Evolutionary conservation across 2,888 invertebrate species (phyloP).

Genomic region (Nomada fucata): DNA sequence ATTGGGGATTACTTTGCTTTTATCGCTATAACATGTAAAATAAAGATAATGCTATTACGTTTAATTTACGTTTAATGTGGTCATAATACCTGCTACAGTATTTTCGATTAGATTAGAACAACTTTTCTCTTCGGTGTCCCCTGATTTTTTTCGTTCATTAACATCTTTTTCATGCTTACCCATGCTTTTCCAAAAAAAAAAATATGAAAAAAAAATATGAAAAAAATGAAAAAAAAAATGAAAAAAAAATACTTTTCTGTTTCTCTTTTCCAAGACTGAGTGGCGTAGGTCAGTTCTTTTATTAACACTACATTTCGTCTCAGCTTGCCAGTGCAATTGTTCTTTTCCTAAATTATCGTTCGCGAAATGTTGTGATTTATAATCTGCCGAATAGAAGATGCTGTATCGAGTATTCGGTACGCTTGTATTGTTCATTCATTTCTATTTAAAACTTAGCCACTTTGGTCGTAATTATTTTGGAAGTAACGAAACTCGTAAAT

Average conservation of each 20-base stretch:
- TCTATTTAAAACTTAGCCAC: slow-evolving; percentile 26
- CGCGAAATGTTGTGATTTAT: background rate
- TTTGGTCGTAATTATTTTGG: slow-evolving; percentile 25
- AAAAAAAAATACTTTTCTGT: background rate
- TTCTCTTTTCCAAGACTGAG: slow-evolving; percentile 38
- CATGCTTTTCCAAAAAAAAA: background rate
- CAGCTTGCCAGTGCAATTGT: slow-evolving; percentile 23
- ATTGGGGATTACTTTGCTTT: slow-evolving; percentile 70
- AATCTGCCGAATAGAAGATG: background rate
- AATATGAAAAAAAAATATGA: no score
- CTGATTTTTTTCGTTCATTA: slow-evolving; percentile 30
- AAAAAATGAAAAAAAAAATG: background rate
- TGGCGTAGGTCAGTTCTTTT: slow-evolving; percentile 14
- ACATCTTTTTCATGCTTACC: background rate
- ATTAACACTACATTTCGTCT: slow-evolving; percentile 1
- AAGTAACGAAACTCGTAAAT: slow-evolving; percentile 16
- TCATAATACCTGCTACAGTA: slow-evolving; percentile 84
- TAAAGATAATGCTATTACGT: slow-evolving; percentile 76
- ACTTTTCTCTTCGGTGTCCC: slow-evolving; percentile 69
- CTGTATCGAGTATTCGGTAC: background rate
- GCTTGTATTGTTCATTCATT: background rate
- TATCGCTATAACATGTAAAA: slow-evolving; percentile 76
- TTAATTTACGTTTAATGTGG: slow-evolving; percentile 79
- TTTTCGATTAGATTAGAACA: slow-evolving; percentile 82
- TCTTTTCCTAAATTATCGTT: slow-evolving; percentile 9